Conservation (phyloP, 2,113 vertebrate species). For the Nematolebias whitei region DNA sequence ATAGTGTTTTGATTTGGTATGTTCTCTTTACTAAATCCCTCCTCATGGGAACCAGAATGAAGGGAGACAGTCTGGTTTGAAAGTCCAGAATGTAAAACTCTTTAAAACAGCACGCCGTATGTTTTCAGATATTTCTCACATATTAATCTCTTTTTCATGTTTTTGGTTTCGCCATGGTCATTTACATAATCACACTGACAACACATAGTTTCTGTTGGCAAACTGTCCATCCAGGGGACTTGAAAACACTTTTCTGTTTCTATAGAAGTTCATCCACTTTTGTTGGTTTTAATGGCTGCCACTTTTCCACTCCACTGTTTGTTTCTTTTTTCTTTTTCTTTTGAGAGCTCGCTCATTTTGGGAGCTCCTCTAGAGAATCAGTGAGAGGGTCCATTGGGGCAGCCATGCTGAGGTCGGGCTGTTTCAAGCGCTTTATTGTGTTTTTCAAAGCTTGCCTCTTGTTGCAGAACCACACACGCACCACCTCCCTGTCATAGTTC, state of each 20-base stretch:
- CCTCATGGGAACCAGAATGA: constrained; percentile 82
- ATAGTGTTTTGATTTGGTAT: constrained; percentile 83
- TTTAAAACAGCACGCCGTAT: constrained; percentile 82
- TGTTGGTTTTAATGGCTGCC: constrained; percentile 50
- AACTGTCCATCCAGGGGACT: constrained; percentile 75
- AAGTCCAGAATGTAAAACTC: constrained; percentile 82
- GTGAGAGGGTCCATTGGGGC: constrained; percentile 90
- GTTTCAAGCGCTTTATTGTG: constrained; percentile 99
- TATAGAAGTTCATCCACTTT: constrained; percentile 56
- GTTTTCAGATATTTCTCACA: constrained; percentile 68
- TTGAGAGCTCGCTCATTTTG: constrained; percentile 74
- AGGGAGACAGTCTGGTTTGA: constrained; percentile 72
- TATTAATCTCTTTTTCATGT: constrained; percentile 63
- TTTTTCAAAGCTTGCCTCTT: constrained; percentile 99
- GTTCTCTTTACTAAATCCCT: constrained; percentile 85
- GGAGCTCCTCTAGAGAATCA: constrained; percentile 93
- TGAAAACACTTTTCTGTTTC: constrained; percentile 77
- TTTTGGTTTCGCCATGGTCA: constrained; percentile 87
- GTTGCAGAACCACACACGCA: constrained; percentile 99
- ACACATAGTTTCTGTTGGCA: constrained; percentile 79
- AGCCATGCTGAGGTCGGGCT: constrained; percentile 85
- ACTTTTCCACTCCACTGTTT: constrained; percentile 29
- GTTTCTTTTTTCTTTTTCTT: background rate
- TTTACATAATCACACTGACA: constrained; percentile 86
- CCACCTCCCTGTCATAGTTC: constrained; percentile 99